Base-by-base conservation (phyloP, 2,888 invertebrate genomes). In the Gisinianus flammeolus region DNA sequence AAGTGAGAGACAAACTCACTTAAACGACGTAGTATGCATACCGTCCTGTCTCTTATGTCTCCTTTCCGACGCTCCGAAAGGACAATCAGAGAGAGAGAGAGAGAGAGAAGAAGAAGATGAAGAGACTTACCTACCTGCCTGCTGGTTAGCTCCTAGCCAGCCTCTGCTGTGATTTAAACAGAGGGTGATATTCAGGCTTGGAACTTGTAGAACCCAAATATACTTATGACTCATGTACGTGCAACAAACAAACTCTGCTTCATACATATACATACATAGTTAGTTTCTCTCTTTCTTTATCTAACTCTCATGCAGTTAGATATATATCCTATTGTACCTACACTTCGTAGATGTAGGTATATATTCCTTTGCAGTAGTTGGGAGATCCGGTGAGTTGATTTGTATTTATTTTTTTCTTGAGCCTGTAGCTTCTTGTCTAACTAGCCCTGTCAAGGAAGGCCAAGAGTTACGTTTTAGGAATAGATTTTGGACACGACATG, bases 151-250 rank as follows among this genome's bases (percentile, higher is more conserved):
- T 58, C n/a, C n/a, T 58, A 24, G 58, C n/a, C 58, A 58, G 22
- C 58, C 58, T n/a, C 24, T 58, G 24, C 58, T 58, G 58, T 58
- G 58, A 58, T 58, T 58, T 12, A 58, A 58, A 58, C 58, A 58
- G 58, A 58, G 58, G 58, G 24, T 58, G 58, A 58, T 58, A 58
- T 58, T 58, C 8, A 24, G 58, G 22, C 58, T 24, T 24, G 58
- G 19, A 22, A 8, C n/a, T 24, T 44, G 44, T 6, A 44, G 44
- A 44, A 44, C 16, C 44, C 44, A 16, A 44, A 44, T 44, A 44
- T 44, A 44, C 16, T 6, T 10, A 44, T 44, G 44, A 44, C 44
- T 44, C 44, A 44, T 44, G 44, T 44, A 44, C 44, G 16, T 44
- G n/a, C n/a, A 44, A 44, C 44, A 44, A 44, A 44, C 44, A 44